Evolutionary conservation across 2,888 invertebrate genomes (phyloP).

Genomic region (Brenthis ino): DNA sequence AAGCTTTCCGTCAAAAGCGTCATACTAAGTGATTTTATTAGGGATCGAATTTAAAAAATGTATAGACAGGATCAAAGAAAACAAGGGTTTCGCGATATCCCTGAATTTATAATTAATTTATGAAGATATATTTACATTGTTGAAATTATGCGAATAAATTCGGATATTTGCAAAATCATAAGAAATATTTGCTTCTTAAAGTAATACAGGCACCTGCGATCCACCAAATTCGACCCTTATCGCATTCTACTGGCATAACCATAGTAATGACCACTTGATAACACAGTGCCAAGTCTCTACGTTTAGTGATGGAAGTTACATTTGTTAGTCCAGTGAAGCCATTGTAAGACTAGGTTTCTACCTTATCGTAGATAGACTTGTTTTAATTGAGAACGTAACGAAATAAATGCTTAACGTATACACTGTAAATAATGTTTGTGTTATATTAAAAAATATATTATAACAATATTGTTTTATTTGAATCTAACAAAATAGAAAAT

Average conservation of each 20-base stretch:
- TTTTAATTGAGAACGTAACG: slow-evolving; percentile 29
- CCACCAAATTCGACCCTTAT: too few relatives aligned
- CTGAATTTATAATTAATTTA: too few relatives aligned
- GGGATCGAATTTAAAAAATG: too few relatives aligned
- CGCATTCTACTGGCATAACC: neutral
- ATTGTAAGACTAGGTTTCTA: slow-evolving; percentile 40
- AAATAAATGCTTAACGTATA: slow-evolving; percentile 31
- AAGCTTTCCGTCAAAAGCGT: too few relatives aligned
- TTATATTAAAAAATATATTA: slow-evolving; percentile 66
- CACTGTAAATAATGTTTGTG: slow-evolving; percentile 72
- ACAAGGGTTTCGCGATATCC: too few relatives aligned
- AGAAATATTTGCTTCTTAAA: too few relatives aligned
- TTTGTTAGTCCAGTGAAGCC: slow-evolving; percentile 55
- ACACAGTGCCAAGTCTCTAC: slow-evolving; percentile 57
- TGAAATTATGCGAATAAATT: too few relatives aligned
- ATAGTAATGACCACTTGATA: slow-evolving; percentile 45
- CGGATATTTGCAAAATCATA: too few relatives aligned
- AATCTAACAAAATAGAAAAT: neutral
- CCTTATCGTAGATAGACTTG: slow-evolving; percentile 32
- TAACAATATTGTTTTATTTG: slow-evolving; percentile 45
- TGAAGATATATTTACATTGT: too few relatives aligned
- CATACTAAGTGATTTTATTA: too few relatives aligned
- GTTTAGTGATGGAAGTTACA: slow-evolving; percentile 37
- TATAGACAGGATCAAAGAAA: too few relatives aligned
- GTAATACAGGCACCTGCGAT: too few relatives aligned